Evolutionary conservation across 2,888 invertebrate genomes (phyloP), one percentile per base, ranked within the genome.

Genomic region (Alcis repandata): DNA sequence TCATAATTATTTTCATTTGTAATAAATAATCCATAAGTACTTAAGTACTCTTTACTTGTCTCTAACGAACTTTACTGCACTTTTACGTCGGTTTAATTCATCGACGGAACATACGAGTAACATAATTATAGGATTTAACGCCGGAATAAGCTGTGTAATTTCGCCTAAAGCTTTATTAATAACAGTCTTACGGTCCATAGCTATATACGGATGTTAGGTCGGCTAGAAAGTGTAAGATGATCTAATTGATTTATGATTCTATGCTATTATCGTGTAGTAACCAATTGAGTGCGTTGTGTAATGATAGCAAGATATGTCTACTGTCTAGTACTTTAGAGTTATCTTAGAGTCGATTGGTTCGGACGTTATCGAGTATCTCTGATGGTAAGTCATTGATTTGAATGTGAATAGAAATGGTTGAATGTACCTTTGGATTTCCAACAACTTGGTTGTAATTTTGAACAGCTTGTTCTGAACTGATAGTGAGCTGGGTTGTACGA

Each of bases 171-270:
- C 63, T 45, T 45, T 62, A 62, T 52, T 54, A 54, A 59, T 59
- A 46, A 40, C 46, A 19, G 19, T 38, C 6, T 46, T 32, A 41
- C 19, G 19, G 19, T 48, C 22, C 20, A 57, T 27, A 58, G 51
- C 17, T 43, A 4, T 32, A 13, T 45, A 45, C 69, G 67, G 56
- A 66, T 54, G 46, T 63, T 61, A 59, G 56, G 43, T 43, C 45
- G 45, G 45, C 27, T 69, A 70, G 74, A 77, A 75, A 73, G 74
- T 70, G 43, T 66, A 64, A 63, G 67, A 71, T 72, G 74, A 58
- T 75, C 72, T 76, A 75, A 76, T 74, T 77, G 78, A 76, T 79
- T 76, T 74, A 74, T 73, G 62, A 63, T 46, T 56, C 17, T 52
- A 43, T 57, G 58, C 63, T 57, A 68, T 62, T 59, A 65, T 67